Evolutionary conservation across 2,797 vertebrate genomes (phyloP).

Genomic region (Poeciliopsis turneri): DNA sequence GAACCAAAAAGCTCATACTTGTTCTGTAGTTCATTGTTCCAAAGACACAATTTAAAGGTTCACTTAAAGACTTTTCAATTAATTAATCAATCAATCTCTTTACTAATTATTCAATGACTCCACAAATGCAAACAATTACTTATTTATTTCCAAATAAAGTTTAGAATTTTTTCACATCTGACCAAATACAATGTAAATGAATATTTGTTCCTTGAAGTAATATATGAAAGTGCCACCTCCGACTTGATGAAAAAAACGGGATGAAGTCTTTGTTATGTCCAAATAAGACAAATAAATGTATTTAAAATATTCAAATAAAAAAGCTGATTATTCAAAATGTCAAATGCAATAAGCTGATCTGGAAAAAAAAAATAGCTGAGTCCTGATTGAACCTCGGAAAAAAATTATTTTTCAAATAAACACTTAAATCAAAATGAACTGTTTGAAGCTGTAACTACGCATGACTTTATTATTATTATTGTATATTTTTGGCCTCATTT

Average conservation of each 20-base stretch:
- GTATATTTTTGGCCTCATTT: neutral
- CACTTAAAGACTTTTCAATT: neutral
- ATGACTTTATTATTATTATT: neutral
- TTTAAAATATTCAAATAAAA: neutral
- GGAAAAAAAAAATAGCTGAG: no score
- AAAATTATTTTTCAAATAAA: neutral
- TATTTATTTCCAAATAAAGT: neutral
- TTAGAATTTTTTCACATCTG: neutral
- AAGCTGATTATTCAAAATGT: neutral
- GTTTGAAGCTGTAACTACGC: neutral
- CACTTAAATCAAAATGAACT: neutral
- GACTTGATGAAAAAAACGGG: neutral
- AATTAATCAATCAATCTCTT: neutral
- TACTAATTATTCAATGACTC: slow-evolving; percentile 42
- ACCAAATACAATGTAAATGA: neutral
- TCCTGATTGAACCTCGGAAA: neutral
- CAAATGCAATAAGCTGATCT: no score
- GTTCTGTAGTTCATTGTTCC: slow-evolving; percentile 66
- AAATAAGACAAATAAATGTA: neutral
- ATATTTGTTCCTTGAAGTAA: neutral
- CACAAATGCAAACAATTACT: neutral
- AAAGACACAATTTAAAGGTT: neutral
- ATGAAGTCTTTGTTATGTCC: neutral
- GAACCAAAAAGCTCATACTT: slow-evolving; percentile 54
- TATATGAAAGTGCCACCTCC: neutral